These are phyloP conservation scores for Prunella strophiata DNA, from an alignment of 2,797 vertebrate genomes.

Conservation along the genomic window DNA sequence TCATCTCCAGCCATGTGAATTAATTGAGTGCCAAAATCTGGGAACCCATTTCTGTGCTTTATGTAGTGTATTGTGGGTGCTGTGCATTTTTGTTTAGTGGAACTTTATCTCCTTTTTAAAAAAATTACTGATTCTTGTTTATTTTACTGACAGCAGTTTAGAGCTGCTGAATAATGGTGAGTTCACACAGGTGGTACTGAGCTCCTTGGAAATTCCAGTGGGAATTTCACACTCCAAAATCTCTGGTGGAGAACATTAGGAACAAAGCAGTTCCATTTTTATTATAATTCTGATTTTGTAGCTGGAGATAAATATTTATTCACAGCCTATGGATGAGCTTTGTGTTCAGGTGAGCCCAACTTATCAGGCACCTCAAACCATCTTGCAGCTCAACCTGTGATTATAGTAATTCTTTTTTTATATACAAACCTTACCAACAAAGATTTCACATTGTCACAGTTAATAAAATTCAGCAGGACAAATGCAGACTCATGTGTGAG, in stretches of 20 bases:
- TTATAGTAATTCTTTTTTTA: neutral
- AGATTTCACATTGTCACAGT: neutral
- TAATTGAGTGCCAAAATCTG: neutral
- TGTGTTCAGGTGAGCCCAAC: neutral
- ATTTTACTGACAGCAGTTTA: neutral
- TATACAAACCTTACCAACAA: neutral
- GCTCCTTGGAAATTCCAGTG: neutral
- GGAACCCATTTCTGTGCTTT: neutral
- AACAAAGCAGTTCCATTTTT: neutral
- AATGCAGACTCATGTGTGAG: neutral
- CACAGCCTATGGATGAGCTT: neutral
- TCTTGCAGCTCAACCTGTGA: neutral
- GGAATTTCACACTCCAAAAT: neutral
- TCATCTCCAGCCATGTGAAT: neutral
- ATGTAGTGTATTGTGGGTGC: neutral
- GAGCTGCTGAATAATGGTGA: neutral
- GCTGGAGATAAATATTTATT: neutral
- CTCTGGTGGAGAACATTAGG: neutral
- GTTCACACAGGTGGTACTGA: neutral
- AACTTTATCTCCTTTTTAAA: neutral
- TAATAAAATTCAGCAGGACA: neutral
- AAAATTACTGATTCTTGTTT: neutral
- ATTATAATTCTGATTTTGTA: neutral
- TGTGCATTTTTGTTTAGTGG: neutral
- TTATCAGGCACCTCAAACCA: neutral